Percentiles rank a stretch among this genome's conserved stretches.
Evolutionary conservation across 2,797 vertebrate species (phyloP).

Genomic region (Lerista edwardsae): DNA sequence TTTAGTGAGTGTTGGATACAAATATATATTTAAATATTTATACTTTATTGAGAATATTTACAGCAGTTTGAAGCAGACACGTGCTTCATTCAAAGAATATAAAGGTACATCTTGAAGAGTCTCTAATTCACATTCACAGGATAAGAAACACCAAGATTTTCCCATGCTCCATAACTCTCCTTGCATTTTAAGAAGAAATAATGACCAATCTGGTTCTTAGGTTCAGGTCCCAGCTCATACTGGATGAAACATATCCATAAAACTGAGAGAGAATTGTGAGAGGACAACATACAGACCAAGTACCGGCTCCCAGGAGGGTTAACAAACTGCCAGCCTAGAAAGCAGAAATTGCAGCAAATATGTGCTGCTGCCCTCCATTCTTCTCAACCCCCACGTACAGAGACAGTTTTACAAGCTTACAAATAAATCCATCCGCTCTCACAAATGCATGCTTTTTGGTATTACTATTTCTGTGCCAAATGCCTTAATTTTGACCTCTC

Average conservation of each 20-base stretch:
- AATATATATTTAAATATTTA: neutral
- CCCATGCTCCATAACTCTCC: neutral
- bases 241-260: neutral
- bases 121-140: constrained; percentile 28
- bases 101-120: neutral
- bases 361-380: neutral
- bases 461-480: neutral
- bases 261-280: neutral
- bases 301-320: neutral
- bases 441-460: neutral
- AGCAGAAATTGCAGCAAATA: neutral
- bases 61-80: neutral
- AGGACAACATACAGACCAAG: neutral
- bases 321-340: constrained; percentile 24
- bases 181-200: constrained; percentile 3
- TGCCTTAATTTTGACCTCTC: neutral
- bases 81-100: neutral
- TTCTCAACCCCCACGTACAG: neutral
- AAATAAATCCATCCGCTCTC: neutral
- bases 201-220: neutral
- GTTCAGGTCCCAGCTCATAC: neutral
- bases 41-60: constrained; percentile 1
- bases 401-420: neutral
- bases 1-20: constrained; percentile 8
- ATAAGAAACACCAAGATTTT: neutral